Conservation (phyloP, 2,888 invertebrate genomes). For the Andrena praecox region DNA sequence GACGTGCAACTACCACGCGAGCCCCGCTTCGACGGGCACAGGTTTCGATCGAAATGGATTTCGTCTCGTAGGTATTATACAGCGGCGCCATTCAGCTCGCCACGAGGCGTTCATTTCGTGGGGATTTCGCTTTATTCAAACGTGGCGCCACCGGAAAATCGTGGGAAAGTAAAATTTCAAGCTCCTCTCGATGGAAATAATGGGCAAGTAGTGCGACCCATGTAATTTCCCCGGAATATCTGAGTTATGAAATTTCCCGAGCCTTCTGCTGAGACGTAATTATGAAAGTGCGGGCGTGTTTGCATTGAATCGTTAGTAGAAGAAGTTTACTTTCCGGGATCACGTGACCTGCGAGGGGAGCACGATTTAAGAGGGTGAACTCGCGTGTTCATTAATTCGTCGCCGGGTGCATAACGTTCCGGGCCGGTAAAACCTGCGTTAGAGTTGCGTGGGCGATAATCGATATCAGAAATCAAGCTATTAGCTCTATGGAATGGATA, state of each 20-base stretch:
- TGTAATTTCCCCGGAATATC: no score
- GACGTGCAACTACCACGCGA: constrained; percentile 61
- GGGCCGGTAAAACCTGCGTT: constrained; percentile 6
- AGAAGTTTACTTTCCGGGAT: not conserved
- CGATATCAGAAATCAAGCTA: constrained; percentile 47
- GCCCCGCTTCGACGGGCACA: constrained; percentile 26
- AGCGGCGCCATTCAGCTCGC: not conserved
- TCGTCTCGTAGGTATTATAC: constrained; percentile 1
- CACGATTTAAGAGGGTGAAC: not conserved
- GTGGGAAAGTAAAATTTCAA: no score
- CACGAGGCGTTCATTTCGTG: not conserved
- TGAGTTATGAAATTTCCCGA: no score
- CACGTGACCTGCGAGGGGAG: not conserved
- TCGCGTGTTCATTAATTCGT: constrained; percentile 14
- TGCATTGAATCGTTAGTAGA: not conserved
- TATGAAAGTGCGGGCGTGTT: no score
- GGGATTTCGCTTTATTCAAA: not conserved
- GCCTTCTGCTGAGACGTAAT: no score
- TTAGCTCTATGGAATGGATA: constrained; percentile 41
- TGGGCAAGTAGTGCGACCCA: no score
- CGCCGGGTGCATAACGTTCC: not conserved
- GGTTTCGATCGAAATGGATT: constrained; percentile 49
- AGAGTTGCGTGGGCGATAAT: constrained; percentile 23
- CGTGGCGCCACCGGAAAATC: not conserved
- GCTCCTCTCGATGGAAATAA: no score